Evolutionary conservation across 2,888 invertebrate species (phyloP), one percentile per base, ranked within the genome.

Genomic region (Napeogenes inachia): DNA sequence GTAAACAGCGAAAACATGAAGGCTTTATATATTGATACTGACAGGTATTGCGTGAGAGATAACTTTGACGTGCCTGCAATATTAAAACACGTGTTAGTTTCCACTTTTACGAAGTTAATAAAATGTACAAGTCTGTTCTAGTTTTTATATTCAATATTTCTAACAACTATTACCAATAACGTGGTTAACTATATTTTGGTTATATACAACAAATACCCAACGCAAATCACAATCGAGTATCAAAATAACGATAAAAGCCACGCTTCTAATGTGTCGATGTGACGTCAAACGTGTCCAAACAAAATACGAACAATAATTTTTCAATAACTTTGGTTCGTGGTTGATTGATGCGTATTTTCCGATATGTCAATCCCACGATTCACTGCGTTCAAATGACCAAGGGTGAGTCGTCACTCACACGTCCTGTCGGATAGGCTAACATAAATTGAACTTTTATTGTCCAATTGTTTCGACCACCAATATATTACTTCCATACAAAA

Each of bases 311-410:
- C 82, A 77, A 79, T 82, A 78, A 83, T 82, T 82, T 83, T 83
- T 84, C 84, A 82, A 81, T 76, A 78, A 77, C 78, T 76, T 78
- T 78, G 75, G 78, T 74, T 72, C 75, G 72, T 68, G 75, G 80
- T 77, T 78, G 81, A 78, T 71, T 80, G 80, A 79, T 77, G 74
- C 73, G 72, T 77, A 76, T 77, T 65, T 70, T 79, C 77, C 75
- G 79, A 84, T 82, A 77, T 80, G 85, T 82, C 84, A 81, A 80
- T 84, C 81, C 75, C 74, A 79, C 73, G 78, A 75, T 70, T 75
- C 76, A 73, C 70, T 78, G 80, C 73, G 70, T 73, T 68, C 73
- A 78, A 82, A 80, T 79, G 81, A 82, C 79, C 79, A 77, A 65
- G 67, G 62, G 66, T 56, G 72, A 64, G 71, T 75, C 71, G 71